These are phyloP conservation scores for Mantis religiosa DNA, from an alignment of 2,888 invertebrate species.

Conservation along the genomic window DNA sequence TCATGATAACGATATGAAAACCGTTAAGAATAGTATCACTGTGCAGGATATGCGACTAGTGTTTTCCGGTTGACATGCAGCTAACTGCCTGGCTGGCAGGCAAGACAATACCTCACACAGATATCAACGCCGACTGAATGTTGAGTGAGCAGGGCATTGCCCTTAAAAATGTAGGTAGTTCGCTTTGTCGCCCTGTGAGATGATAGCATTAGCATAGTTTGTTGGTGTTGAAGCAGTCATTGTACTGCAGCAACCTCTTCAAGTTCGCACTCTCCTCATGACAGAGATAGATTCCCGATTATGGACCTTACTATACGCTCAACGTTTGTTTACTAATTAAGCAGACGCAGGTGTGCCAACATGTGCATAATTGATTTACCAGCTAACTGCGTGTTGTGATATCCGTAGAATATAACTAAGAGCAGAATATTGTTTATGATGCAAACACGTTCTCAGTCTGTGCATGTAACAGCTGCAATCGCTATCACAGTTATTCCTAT, in stretches of 20 bases:
- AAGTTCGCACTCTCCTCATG: neutral
- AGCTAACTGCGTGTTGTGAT: neutral
- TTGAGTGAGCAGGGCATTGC: constrained; percentile 4
- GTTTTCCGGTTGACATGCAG: neutral
- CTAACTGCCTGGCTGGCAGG: too few relatives aligned
- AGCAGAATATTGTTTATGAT: neutral
- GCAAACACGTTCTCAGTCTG: too few relatives aligned
- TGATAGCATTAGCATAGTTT: neutral
- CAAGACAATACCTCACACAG: neutral
- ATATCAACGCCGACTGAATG: neutral
- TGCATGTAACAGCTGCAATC: too few relatives aligned
- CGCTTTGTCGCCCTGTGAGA: neutral
- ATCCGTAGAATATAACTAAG: neutral
- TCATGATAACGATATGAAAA: too few relatives aligned
- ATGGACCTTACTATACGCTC: neutral
- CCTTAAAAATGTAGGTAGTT: neutral
- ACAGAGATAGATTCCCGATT: neutral
- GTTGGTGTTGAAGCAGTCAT: neutral
- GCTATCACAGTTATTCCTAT: too few relatives aligned
- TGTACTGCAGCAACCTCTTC: neutral
- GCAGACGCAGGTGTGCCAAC: neutral
- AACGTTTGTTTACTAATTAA: neutral
- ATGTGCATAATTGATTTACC: neutral
- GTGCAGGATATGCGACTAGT: neutral
- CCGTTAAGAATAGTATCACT: too few relatives aligned